These are phyloP conservation scores for Lophotriccus pileatus DNA, from an alignment of 2,797 vertebrate species.

Conservation along the genomic window DNA sequence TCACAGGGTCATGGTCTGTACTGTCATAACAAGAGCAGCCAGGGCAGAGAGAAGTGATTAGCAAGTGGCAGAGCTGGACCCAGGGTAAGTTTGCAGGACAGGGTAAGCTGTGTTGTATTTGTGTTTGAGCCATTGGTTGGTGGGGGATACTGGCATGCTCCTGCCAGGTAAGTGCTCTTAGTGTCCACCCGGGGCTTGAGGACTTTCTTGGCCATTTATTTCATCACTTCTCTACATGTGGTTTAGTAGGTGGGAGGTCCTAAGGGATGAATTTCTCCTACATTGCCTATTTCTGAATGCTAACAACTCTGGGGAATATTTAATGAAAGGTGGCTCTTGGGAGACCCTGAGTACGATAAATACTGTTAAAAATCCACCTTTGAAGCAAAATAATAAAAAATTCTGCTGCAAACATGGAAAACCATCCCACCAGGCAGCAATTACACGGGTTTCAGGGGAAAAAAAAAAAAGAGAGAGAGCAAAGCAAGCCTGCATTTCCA, in stretches of 20 bases:
- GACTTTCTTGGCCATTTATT: background rate
- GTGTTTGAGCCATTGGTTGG: background rate
- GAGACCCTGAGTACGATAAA: background rate
- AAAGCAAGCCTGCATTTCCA: background rate
- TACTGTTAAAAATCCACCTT: background rate
- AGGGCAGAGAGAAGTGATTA: background rate
- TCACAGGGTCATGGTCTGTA: fast-evolving
- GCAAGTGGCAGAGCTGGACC: background rate
- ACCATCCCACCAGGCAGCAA: background rate
- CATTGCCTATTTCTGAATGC: background rate
- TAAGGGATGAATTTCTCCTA: background rate
- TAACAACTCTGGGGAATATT: background rate
- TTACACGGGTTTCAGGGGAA: background rate
- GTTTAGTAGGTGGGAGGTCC: background rate
- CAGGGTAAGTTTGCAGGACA: background rate
- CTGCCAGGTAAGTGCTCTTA: background rate
- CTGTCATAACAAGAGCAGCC: background rate
- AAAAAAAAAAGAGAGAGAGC: background rate
- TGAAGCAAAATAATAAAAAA: background rate
- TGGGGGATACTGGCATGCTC: fast-evolving
- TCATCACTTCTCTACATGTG: background rate
- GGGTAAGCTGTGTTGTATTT: background rate
- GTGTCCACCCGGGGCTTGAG: background rate
- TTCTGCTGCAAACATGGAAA: background rate
- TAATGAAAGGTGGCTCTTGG: background rate